Percentiles rank a stretch among this genome's conserved stretches.
These are phyloP conservation scores for Antheraea pernyi DNA, from an alignment of 1,140 invertebrate species.

Conservation along the genomic window DNA sequence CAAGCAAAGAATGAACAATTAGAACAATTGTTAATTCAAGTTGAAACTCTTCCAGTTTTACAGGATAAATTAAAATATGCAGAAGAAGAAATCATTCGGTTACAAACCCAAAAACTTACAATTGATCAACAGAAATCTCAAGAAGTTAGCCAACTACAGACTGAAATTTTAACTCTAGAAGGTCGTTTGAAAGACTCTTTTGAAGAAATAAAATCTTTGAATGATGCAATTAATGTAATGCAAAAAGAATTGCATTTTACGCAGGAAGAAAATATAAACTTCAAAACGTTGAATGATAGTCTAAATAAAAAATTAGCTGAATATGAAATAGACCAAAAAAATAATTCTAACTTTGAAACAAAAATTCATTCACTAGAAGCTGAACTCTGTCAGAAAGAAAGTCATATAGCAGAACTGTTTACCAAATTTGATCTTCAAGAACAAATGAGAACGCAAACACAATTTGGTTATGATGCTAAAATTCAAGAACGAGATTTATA, in stretches of 20 bases:
- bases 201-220: constrained; percentile 42
- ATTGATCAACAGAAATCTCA: constrained; percentile 47
- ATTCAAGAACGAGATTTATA: constrained; percentile 86
- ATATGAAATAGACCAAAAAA: constrained; percentile 68
- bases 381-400: constrained; percentile 64
- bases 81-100: constrained; percentile 55
- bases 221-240: constrained; percentile 36
- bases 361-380: constrained; percentile 70
- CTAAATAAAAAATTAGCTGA: constrained; percentile 67
- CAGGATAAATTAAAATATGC: constrained; percentile 62
- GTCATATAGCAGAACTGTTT: constrained; percentile 51
- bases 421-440: constrained; percentile 55
- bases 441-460: constrained; percentile 54
- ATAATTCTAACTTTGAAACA: constrained; percentile 59
- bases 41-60: constrained; percentile 52
- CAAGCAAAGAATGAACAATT: constrained; percentile 54
- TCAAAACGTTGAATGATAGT: constrained; percentile 53
- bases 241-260: constrained; percentile 48
- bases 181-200: constrained; percentile 39
- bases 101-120: constrained; percentile 42
- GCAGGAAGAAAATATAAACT: constrained; percentile 52
- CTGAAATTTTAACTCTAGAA: constrained; percentile 44
- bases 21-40: constrained; percentile 54
- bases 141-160: constrained; percentile 36
- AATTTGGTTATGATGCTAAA: constrained; percentile 81